Conservation (phyloP, 64 coral and sea anemone genomes). For the Actinia tenebrosa region DNA sequence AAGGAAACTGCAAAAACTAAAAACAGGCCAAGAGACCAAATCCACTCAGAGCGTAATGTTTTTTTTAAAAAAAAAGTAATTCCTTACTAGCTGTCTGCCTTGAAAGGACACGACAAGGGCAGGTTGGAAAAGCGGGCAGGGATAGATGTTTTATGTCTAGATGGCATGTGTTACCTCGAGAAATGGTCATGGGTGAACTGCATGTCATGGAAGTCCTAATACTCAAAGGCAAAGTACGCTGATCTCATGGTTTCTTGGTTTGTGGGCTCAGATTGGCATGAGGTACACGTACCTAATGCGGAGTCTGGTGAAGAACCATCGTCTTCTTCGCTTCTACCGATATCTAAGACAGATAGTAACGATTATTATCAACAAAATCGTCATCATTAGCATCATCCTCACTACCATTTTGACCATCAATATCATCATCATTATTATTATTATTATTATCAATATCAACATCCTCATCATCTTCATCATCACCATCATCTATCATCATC, state of each 20-base stretch:
- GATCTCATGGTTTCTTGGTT: constrained; percentile 64
- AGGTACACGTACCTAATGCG: constrained; percentile 94
- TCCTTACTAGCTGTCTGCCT: constrained; percentile 51
- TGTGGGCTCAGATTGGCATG: constrained; percentile 86
- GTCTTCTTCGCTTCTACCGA: constrained; percentile 76
- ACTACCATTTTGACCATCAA: not conserved
- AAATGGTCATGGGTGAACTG: constrained; percentile 28
- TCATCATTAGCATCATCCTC: constrained; percentile 15
- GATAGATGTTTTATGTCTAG: constrained; percentile 34
- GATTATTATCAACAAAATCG: not conserved
- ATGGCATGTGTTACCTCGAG: constrained; percentile 69
- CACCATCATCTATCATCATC: constrained; percentile 1
- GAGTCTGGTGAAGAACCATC: constrained; percentile 97
- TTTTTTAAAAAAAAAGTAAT: constrained; percentile 22
- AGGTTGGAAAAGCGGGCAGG: constrained; percentile 5
- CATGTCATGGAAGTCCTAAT: constrained; percentile 56
- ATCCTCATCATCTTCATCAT: not conserved
- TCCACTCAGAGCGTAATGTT: too few relatives aligned
- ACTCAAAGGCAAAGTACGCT: constrained; percentile 98
- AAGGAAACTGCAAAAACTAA: too few relatives aligned
- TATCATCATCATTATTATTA: constrained; percentile 6
- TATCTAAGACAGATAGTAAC: constrained; percentile 35
- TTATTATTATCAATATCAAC: too few relatives aligned
- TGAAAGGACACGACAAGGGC: constrained; percentile 86
- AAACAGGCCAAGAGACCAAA: too few relatives aligned